These are phyloP conservation scores for Ibidorhyncha struthersii DNA, from an alignment of 2,113 vertebrate genomes.

Conservation along the genomic window DNA sequence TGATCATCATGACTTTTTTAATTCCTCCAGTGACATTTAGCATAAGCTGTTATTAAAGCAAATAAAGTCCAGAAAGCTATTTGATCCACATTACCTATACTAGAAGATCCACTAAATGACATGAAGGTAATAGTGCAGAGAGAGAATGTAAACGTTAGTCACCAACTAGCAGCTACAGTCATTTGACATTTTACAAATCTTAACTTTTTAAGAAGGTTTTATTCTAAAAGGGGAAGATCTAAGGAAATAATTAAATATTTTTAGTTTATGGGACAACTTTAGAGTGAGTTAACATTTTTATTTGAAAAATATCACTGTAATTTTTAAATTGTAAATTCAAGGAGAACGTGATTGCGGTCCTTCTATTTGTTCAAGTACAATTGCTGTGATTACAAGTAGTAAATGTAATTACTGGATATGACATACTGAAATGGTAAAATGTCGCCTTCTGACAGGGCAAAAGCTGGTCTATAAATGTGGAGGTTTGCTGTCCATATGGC, in stretches of 20 bases:
- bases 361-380: neutral
- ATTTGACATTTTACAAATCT: neutral
- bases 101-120: neutral
- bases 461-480: neutral
- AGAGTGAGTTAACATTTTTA: neutral
- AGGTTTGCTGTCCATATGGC: neutral
- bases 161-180: neutral
- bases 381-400: neutral
- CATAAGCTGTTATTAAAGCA: neutral
- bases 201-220: neutral
- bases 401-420: neutral
- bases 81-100: neutral
- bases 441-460: neutral
- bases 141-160: neutral
- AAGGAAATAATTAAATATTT: neutral
- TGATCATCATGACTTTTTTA: neutral
- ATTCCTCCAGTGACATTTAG: neutral
- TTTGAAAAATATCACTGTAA: neutral
- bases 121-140: neutral
- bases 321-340: neutral
- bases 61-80: neutral
- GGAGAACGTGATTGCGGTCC: neutral
- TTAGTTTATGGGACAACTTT: neutral
- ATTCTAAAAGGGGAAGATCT: neutral
- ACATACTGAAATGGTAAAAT: neutral